Percentiles rank a stretch among this genome's conserved stretches.
Evolutionary conservation across 2,113 vertebrate species (phyloP).

Genomic region (Barnardius zonarius): DNA sequence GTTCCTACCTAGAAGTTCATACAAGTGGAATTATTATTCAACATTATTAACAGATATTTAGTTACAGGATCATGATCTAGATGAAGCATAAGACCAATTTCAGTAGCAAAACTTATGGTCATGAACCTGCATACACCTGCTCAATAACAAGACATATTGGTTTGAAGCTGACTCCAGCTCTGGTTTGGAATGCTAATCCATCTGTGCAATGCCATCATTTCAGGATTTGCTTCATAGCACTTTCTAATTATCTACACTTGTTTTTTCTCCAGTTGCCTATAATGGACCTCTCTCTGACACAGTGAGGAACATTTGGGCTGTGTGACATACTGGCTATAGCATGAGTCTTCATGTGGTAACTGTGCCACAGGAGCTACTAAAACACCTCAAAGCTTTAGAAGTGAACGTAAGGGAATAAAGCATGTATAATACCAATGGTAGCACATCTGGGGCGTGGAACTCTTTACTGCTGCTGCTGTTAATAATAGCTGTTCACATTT

Average conservation of each 20-base stretch:
- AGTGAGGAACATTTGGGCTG: not conserved
- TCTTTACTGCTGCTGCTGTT: not conserved
- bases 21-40: constrained; percentile 50
- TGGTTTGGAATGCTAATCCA: constrained; percentile 21
- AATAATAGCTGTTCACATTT: not conserved
- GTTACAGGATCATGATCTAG: constrained; percentile 51
- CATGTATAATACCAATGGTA: not conserved
- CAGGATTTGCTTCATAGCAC: constrained; percentile 62
- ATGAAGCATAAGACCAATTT: constrained; percentile 46
- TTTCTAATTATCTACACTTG: constrained; percentile 59
- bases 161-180: constrained; percentile 10
- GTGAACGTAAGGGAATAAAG: not conserved
- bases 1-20: constrained; percentile 9
- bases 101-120: constrained; percentile 25
- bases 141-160: not conserved
- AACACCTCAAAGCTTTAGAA: not conserved
- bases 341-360: not conserved
- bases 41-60: constrained; percentile 71
- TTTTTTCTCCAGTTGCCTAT: constrained; percentile 55
- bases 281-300: not conserved
- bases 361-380: not conserved
- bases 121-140: constrained; percentile 62
- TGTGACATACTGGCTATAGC: not conserved
- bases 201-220: constrained; percentile 44
- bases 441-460: not conserved